A percentile compares a stretch with the other conserved stretches of the same genome.
phyloP scores from a whole-genome alignment of 2,888 invertebrate genomes.

The Lithosia quadra region DNA sequence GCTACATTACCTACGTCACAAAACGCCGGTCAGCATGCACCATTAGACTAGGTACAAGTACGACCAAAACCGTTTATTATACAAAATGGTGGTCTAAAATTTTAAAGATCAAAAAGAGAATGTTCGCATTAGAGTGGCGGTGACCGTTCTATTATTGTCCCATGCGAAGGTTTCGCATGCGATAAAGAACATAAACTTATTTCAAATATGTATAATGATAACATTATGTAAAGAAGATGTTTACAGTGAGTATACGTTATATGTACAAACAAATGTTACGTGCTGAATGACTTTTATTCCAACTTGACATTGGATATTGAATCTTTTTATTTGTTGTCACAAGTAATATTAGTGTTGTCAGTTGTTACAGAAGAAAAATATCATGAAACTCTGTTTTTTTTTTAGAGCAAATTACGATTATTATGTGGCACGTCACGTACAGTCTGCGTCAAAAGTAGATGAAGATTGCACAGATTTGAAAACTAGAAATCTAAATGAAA shows the following conservation, averaged over 20 bases:
- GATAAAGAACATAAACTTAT: slow-evolving; percentile 13
- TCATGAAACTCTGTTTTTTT: neutral
- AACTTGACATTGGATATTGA: slow-evolving; percentile 4
- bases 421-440: neutral
- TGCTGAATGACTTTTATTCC: neutral
- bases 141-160: slow-evolving; percentile 6
- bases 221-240: slow-evolving; percentile 15
- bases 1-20: too few relatives aligned
- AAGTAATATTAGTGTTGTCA: neutral
- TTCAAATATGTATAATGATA: slow-evolving; percentile 16
- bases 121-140: slow-evolving; percentile 5
- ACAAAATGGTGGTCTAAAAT: neutral
- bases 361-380: neutral
- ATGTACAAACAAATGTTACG: slow-evolving; percentile 3
- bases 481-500: too few relatives aligned
- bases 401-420: neutral
- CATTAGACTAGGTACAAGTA: neutral
- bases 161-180: slow-evolving; percentile 12
- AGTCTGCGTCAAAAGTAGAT: too few relatives aligned
- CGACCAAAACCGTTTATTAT: neutral
- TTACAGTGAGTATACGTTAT: neutral
- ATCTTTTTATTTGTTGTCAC: neutral
- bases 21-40: too few relatives aligned
- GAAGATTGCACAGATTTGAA: too few relatives aligned
- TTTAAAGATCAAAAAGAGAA: neutral